phyloP scores from a whole-genome alignment of 2,888 invertebrate species.

The Yponomeuta plumbellus region DNA sequence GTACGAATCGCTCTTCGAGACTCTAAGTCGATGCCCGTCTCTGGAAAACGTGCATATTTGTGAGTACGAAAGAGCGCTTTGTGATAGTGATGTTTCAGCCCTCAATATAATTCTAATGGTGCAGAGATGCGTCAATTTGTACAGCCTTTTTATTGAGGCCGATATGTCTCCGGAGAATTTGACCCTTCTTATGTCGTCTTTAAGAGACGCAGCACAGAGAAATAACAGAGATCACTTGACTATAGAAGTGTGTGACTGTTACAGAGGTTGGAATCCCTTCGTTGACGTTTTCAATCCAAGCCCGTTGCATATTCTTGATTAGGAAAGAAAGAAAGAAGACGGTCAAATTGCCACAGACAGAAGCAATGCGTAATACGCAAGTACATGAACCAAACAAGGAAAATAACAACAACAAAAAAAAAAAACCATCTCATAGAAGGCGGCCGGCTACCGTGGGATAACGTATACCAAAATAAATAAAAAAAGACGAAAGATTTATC shows the following conservation, averaged over 20 bases:
- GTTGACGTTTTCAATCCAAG: conserved; percentile 44
- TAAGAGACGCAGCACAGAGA: conserved; percentile 31
- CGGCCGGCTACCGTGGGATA: no score
- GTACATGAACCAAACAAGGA: no score
- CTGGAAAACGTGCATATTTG: conserved; percentile 42
- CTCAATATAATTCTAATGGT: conserved; percentile 29
- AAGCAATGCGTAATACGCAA: no score
- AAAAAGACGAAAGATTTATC: no score
- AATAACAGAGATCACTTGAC: conserved; percentile 30
- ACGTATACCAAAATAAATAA: no score
- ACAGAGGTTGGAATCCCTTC: conserved; percentile 41
- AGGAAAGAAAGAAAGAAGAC: no score
- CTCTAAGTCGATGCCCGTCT: conserved; percentile 31
- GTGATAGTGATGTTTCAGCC: conserved; percentile 22
- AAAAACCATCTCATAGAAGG: no score
- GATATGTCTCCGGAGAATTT: conserved; percentile 34
- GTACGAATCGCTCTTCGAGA: conserved; percentile 34
- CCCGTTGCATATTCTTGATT: conserved; percentile 33
- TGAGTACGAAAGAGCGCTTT: conserved; percentile 33
- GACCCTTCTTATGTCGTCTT: conserved; percentile 31
- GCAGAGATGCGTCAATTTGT: conserved; percentile 32
- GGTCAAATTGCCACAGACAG: no score
- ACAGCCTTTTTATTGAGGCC: conserved; percentile 41
- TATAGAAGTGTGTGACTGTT: conserved; percentile 37
- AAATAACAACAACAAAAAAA: no score